Evolutionary conservation across 2,797 vertebrate species (phyloP), one percentile per base, ranked within the genome.

Genomic region (Gila robusta): DNA sequence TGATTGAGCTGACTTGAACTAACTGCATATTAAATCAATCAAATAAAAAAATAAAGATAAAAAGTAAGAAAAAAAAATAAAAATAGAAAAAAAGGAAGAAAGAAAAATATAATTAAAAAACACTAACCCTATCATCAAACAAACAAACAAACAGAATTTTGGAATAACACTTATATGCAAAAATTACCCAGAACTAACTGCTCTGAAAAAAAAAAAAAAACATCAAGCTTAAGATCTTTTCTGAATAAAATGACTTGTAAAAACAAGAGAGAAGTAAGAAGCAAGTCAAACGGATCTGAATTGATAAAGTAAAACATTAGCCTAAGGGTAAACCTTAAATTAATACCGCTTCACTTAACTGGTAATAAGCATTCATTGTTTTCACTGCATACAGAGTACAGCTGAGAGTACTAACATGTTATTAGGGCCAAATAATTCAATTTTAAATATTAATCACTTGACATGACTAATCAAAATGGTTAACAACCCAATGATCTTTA

Each of bases 371-470:
- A 26, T 71, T 90, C 28, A 64, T 79, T 88, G 69, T 86, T 87
- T 85, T 81, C 14, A 56, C 70, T 72, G 11, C 12, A 59, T 62
- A 70, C 86, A 35, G 54, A 39, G 23, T 52, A 66, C 37, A 49
- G 56, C 54, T n/a, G n/a, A 41, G 49, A 70, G 41, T 71, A 81
- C 87, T 84, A 82, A 87, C 52, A 72, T 72, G 54, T 79, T 80
- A 85, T 88, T 87, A 88, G 54, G 76, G 47, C 66, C 81, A 83
- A 90, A 81, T 85, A 79, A 78, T 86, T 83, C 32, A 54, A 64
- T 52, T 39, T 86, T 26, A 78, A 90, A 87, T 28, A 59, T 81
- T 71, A 86, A 81, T 88, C 83, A 73, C 71, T 69, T 23, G 39
- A 49, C 12, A 67, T 77, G 23, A 66, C n/a, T 5, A 49, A 32